Conservation (phyloP, 2,113 vertebrate species). For the Microcebus lehilahytsara region DNA sequence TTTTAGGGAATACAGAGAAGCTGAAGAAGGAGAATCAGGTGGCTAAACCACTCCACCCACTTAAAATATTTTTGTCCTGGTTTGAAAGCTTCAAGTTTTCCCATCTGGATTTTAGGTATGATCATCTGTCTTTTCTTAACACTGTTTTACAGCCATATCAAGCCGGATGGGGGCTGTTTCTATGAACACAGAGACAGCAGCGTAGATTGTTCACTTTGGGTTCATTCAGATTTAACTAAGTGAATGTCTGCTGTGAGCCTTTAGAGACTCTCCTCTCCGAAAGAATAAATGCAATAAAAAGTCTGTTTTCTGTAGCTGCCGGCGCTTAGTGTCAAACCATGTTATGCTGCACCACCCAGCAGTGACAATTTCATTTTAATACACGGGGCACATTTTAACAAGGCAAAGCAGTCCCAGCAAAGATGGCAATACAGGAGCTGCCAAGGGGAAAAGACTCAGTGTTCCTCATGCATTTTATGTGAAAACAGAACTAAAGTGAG, state of each 20-base stretch:
- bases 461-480: conserved; percentile 73
- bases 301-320: conserved; percentile 85
- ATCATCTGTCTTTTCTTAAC: conserved; percentile 1
- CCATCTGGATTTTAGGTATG: not conserved
- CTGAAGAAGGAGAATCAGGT: not conserved
- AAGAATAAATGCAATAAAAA: conserved; percentile 86
- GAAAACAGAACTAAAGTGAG: conserved; percentile 79
- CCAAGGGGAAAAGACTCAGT: conserved; percentile 67
- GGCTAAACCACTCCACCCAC: not conserved
- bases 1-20: conserved; percentile 4
- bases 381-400: conserved; percentile 81
- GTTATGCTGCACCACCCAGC: conserved; percentile 81
- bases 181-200: conserved; percentile 68
- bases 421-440: conserved; percentile 71
- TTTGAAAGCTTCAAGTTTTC: conserved; percentile 34
- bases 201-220: conserved; percentile 78
- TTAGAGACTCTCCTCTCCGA: conserved; percentile 82
- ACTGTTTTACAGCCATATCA: not conserved
- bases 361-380: conserved; percentile 87
- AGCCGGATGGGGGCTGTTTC: conserved; percentile 54
- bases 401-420: conserved; percentile 79
- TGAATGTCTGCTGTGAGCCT: conserved; percentile 78
- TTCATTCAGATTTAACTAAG: conserved; percentile 85
- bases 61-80: conserved; percentile 44
- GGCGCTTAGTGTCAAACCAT: conserved; percentile 81